A percentile compares a stretch with the other conserved stretches of the same genome.
These are phyloP conservation scores for Synergus itoensis DNA, from an alignment of 2,888 invertebrate species.

Conservation along the genomic window DNA sequence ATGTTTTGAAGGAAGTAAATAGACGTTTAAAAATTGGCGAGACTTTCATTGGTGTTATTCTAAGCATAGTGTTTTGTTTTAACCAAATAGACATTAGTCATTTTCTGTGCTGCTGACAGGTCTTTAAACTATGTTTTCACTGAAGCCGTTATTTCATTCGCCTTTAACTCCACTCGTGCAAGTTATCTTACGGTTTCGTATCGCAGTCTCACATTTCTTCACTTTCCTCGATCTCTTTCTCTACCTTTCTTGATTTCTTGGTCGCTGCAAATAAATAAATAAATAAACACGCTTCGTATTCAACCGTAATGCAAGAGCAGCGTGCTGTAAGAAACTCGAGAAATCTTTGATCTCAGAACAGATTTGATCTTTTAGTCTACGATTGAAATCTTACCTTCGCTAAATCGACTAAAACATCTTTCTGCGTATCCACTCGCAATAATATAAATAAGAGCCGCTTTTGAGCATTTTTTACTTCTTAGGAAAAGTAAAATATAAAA, in stretches of 20 bases:
- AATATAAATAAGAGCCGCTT: too few species aligned
- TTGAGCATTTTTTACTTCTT: not conserved
- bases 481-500: not conserved
- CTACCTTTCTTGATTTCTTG: not conserved
- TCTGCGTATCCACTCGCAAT: not conserved
- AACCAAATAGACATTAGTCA: constrained; percentile 63
- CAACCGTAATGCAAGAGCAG: constrained; percentile 32
- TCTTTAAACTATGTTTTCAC: constrained; percentile 55
- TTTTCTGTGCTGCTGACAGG: constrained; percentile 67
- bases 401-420: not conserved
- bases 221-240: not conserved
- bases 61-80: constrained; percentile 8
- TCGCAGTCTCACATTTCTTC: not conserved
- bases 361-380: not conserved
- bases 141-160: constrained; percentile 18
- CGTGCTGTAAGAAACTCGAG: constrained; percentile 4
- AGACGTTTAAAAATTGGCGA: constrained; percentile 9
- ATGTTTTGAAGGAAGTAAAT: constrained; percentile 10
- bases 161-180: constrained; percentile 2
- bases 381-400: constrained; percentile 7
- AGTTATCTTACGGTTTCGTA: not conserved
- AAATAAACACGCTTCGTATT: constrained; percentile 24
- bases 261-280: constrained; percentile 15
- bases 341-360: not conserved
- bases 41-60: constrained; percentile 25